Evolutionary conservation across 2,797 vertebrate species (phyloP).

Genomic region (Emys orbicularis): DNA sequence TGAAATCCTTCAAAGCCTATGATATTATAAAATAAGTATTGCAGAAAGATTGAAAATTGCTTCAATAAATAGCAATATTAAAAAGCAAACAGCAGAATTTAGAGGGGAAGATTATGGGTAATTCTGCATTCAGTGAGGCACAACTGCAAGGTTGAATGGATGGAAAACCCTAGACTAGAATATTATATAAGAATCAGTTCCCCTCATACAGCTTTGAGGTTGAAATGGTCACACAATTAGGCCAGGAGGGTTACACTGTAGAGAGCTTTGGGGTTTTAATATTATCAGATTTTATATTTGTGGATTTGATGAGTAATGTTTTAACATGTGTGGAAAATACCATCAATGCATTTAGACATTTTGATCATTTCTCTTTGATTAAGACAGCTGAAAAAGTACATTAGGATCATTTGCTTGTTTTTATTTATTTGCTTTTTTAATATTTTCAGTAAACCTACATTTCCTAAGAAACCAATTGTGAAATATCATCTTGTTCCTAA

Average conservation of each 20-base stretch:
- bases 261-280: slow-evolving; percentile 33
- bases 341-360: background rate
- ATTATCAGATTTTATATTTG: background rate
- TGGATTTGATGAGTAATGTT: background rate
- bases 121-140: slow-evolving; percentile 50
- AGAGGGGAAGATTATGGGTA: slow-evolving; percentile 37
- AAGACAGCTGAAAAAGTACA: background rate
- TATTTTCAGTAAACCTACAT: background rate
- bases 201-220: slow-evolving; percentile 21
- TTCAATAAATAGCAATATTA: slow-evolving; percentile 28
- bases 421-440: background rate
- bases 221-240: slow-evolving; percentile 16
- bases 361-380: background rate
- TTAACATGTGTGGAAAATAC: background rate
- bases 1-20: slow-evolving; percentile 13
- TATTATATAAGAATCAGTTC: slow-evolving; percentile 41
- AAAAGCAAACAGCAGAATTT: slow-evolving; percentile 37
- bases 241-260: background rate
- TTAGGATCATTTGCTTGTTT: background rate
- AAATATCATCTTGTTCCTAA: background rate
- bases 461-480: background rate
- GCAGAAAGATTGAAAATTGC: background rate
- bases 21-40: background rate
- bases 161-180: slow-evolving; percentile 61
- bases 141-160: slow-evolving; percentile 27